These are phyloP conservation scores for Chondrosia reniformis DNA, from an alignment of 37 sponge, comb jelly and placozoan species.

Conservation along the genomic window DNA sequence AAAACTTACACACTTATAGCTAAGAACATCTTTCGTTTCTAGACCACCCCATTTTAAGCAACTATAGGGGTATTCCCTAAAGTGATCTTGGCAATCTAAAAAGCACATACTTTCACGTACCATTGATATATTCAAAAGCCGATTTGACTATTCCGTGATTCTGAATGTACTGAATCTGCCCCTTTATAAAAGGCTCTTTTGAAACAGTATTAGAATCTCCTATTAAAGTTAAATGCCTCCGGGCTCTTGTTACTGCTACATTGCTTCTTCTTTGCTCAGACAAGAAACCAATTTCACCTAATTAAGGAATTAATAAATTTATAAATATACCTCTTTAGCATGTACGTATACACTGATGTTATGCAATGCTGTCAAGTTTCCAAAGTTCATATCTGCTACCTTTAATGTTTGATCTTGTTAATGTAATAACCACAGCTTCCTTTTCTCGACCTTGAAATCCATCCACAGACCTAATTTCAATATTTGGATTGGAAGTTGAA, in stretches of 20 bases:
- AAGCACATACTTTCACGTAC: constrained; percentile 1
- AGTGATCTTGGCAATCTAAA: background rate
- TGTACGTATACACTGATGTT: background rate
- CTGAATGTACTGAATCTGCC: constrained; percentile 66
- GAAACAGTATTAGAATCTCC: constrained; percentile 80
- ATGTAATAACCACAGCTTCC: constrained; percentile 90
- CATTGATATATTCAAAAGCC: constrained; percentile 74
- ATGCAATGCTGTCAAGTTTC: background rate
- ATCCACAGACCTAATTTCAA: constrained; percentile 90
- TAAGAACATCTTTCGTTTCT: background rate
- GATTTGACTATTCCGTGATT: constrained; percentile 62
- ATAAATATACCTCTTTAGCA: constrained; percentile 11
- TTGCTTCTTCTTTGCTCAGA: constrained; percentile 76
- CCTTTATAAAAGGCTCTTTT: constrained; percentile 69
- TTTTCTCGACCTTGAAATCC: constrained; percentile 97
- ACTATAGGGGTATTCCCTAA: background rate
- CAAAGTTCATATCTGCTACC: constrained; percentile 40
- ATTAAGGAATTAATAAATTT: too few relatives aligned
- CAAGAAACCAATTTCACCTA: constrained; percentile 83
- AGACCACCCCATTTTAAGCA: background rate
- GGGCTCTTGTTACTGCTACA: constrained; percentile 91
- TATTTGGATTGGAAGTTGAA: background rate
- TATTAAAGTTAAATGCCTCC: constrained; percentile 78
- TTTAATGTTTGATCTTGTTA: constrained; percentile 80
- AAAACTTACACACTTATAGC: background rate